Evolutionary conservation across 1,140 invertebrate genomes (phyloP), one percentile per base, ranked within the genome.

Genomic region (Phenacoccus solenopsis): DNA sequence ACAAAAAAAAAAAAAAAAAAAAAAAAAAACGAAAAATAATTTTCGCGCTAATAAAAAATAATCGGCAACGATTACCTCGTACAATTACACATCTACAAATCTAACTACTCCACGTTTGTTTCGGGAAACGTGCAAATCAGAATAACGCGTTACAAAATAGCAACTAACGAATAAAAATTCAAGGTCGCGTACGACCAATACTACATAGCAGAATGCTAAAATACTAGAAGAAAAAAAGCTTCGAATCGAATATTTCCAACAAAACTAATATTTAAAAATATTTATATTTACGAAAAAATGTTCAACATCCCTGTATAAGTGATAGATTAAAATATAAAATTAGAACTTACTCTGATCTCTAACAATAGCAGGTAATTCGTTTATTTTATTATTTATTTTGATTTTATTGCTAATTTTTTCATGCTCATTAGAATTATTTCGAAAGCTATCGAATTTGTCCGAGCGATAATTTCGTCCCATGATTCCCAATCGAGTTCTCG

Each of bases 371-470:
- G 59, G 59, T 64, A 64, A 64, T 25, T 64, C 59, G 59, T 64
- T 64, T 27, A 64, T 64, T 64, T 64, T 64, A 64, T 64, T 64
- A 27, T 64, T 64, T 25, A 64, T 64, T 64, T 64, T 64, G 59
- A 64, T 64, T 64, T 64, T 64, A 64, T 64, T 64, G 25, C 25
- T 64, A 27, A 64, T 64, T 64, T 27, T 64, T 27, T 64, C 59
- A 9, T 64, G 59, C 20, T 64, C 59, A 10, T 27, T 27, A 64
- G 59, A 25, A 27, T 25, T 25, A 64, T 64, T 64, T 9, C 59
- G 59, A 10, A 9, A 25, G 25, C 21, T 64, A 10, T 64, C 59
- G 59, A 27, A 64, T 64, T 27, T 64, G 20, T 64, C 59, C 4
- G 2, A 5, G 3, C 59, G 59, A 64, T 64, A 64, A 64, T 64